Evolutionary conservation across 2,888 invertebrate species (phyloP).

Genomic region (Eupithecia dodoneata): DNA sequence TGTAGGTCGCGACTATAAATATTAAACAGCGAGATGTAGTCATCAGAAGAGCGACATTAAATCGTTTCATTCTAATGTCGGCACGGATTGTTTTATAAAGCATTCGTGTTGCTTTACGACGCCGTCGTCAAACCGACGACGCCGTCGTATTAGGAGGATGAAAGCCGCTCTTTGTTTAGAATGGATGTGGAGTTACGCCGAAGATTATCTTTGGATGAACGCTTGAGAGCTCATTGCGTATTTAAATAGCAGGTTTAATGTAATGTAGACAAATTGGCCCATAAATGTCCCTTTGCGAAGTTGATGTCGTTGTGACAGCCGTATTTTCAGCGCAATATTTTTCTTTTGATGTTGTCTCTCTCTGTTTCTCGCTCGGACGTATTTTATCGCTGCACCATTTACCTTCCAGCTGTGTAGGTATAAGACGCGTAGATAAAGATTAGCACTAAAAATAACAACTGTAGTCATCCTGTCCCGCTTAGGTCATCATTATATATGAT

Average conservation of each 20-base stretch:
- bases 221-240: slow-evolving; percentile 4
- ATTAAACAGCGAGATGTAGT: slow-evolving; percentile 25
- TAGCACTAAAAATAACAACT: not conserved
- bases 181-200: slow-evolving; percentile 16
- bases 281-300: not conserved
- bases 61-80: slow-evolving; percentile 41
- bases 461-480: not conserved
- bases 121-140: slow-evolving; percentile 38
- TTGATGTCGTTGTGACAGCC: not conserved
- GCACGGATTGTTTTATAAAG: slow-evolving; percentile 42
- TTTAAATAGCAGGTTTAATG: slow-evolving; percentile 5
- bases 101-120: slow-evolving; percentile 46
- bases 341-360: not conserved
- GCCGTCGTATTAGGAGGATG: slow-evolving; percentile 41
- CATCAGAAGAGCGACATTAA: slow-evolving; percentile 43
- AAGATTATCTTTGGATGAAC: slow-evolving; percentile 12
- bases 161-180: slow-evolving; percentile 31
- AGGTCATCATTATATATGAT: not conserved
- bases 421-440: not conserved
- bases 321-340: not conserved
- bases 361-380: not conserved
- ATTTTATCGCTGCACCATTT: not conserved
- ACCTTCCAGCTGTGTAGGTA: not conserved
- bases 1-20: slow-evolving; percentile 10
- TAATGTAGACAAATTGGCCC: slow-evolving; percentile 6